phyloP scores from a whole-genome alignment of 2,797 vertebrate species.

The Perodicticus potto region DNA sequence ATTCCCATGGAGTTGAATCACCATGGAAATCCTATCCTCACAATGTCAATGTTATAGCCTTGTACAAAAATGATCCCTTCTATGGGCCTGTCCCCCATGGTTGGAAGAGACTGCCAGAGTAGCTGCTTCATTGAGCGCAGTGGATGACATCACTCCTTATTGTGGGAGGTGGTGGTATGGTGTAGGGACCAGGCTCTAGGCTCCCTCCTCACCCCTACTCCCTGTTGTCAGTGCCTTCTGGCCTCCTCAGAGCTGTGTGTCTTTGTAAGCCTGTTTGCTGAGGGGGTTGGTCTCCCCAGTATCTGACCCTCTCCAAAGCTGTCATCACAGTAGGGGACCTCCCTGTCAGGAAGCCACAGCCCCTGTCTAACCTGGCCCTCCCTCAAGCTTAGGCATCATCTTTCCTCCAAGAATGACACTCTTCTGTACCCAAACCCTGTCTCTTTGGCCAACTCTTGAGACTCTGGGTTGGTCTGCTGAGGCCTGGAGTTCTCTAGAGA shows the following conservation, averaged over 20 bases:
- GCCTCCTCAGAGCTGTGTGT: not conserved
- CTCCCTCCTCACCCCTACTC: not conserved
- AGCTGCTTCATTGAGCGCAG: not conserved
- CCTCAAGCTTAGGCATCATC: rapidly evolving
- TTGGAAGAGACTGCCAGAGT: not conserved
- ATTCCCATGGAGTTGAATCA: constrained; percentile 89
- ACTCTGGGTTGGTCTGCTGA: not conserved
- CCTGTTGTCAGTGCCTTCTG: not conserved
- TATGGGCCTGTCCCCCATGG: not conserved
- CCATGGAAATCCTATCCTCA: constrained; percentile 96
- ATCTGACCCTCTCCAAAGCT: not conserved
- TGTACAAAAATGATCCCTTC: constrained; percentile 91
- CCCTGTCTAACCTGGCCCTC: not conserved
- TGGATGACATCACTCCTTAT: not conserved
- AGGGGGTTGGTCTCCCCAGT: not conserved
- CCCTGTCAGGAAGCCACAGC: not conserved
- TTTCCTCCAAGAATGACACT: not conserved
- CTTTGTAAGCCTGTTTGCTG: not conserved
- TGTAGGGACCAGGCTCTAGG: rapidly evolving
- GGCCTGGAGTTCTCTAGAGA: not conserved
- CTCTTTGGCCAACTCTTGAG: not conserved
- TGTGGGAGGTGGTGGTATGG: not conserved
- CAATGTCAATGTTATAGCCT: constrained; percentile 88
- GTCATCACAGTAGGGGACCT: not conserved
- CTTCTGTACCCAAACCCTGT: not conserved